phyloP scores from a whole-genome alignment of 2,888 invertebrate genomes.

The Tricholauxania praeusta region DNA sequence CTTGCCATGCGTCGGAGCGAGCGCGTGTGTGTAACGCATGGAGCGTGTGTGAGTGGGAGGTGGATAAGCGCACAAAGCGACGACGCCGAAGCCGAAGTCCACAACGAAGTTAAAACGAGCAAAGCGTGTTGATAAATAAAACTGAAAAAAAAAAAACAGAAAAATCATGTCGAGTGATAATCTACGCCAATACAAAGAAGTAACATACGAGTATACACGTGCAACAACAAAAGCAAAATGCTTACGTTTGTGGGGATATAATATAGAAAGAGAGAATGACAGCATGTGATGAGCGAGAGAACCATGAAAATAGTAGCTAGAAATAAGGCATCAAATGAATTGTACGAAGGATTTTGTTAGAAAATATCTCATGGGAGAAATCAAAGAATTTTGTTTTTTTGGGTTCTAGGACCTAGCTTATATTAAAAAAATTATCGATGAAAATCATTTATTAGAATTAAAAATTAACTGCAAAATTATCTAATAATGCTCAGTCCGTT shows the following conservation, averaged over 20 bases:
- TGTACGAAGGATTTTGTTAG: no score
- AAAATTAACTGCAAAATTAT: no score
- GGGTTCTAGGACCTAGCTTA: no score
- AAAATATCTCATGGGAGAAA: no score
- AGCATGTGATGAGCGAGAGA: background rate
- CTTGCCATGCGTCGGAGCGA: constrained; percentile 14
- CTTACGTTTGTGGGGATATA: constrained; percentile 1
- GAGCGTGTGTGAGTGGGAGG: constrained; percentile 39
- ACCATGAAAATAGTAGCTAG: no score
- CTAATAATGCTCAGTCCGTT: no score
- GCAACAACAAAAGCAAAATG: constrained; percentile 17
- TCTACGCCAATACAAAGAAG: constrained; percentile 54
- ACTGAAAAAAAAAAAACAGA: constrained; percentile 36
- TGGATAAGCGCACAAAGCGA: constrained; percentile 30
- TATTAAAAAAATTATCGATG: no score
- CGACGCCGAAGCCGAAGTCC: constrained; percentile 14
- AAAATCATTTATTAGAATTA: no score
- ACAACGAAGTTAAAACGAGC: constrained; percentile 30
- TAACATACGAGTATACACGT: constrained; percentile 21
- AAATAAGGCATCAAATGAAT: no score
- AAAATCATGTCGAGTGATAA: constrained; percentile 50
- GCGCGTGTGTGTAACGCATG: constrained; percentile 43
- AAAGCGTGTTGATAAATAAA: constrained; percentile 17
- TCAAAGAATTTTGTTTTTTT: no score
- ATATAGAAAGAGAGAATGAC: background rate